Percentiles rank a stretch among this genome's conserved stretches.
phyloP scores from a whole-genome alignment of 2,113 vertebrate genomes.

The Butorides virescens region DNA sequence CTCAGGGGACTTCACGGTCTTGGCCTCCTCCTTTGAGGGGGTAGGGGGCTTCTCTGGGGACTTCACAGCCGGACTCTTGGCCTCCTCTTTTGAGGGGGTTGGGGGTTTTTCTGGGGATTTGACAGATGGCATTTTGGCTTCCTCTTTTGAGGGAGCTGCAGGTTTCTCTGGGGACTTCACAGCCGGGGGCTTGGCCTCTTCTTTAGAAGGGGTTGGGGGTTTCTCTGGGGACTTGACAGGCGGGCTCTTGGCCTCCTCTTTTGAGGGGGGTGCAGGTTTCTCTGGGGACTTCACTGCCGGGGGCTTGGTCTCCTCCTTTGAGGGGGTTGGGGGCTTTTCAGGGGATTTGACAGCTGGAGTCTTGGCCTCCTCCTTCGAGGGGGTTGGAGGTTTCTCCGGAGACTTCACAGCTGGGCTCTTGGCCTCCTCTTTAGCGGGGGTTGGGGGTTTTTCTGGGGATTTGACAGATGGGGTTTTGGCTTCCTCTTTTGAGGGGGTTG shows the following conservation, averaged over 20 bases:
- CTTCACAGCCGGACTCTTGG: background rate
- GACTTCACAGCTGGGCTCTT: background rate
- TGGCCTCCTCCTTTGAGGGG: conserved; percentile 45
- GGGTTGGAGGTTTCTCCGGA: background rate
- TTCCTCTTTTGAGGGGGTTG: conserved; percentile 32
- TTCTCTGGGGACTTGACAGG: background rate
- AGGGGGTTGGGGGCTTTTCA: conserved; percentile 1
- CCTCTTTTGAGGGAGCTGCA: background rate
- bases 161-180: background rate
- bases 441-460: rapidly evolving
- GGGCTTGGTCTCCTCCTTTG: conserved; percentile 34
- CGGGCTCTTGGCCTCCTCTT: conserved; percentile 36
- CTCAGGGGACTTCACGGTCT: background rate
- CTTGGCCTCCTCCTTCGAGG: conserved; percentile 17
- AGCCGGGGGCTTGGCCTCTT: conserved; percentile 7
- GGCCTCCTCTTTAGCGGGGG: background rate
- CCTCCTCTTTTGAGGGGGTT: background rate
- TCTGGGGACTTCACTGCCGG: conserved; percentile 46
- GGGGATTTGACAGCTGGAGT: background rate
- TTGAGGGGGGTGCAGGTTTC: conserved; percentile 39
- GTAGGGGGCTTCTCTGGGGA: conserved; percentile 37
- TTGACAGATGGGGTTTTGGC: background rate
- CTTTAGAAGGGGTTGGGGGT: background rate
- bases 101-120: conserved; percentile 57
- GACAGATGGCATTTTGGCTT: background rate